phyloP scores from a whole-genome alignment of 2,113 vertebrate species.

The Girardinichthys multiradiatus region DNA sequence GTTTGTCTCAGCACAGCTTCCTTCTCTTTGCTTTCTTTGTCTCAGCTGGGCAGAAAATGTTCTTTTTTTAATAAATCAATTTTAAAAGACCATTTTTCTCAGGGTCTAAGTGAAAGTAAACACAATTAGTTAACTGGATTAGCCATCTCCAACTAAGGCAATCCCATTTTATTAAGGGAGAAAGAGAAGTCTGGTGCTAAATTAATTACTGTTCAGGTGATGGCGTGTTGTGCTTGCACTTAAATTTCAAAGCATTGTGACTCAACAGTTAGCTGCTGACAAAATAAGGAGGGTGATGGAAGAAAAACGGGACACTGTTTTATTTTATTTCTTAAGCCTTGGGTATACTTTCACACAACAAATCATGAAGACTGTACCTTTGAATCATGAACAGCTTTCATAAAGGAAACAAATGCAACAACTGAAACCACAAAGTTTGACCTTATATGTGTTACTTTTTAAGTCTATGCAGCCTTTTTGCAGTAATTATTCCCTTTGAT shows the following conservation, averaged over 20 bases:
- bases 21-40: background rate
- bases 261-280: background rate
- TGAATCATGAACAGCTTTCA: too few species aligned
- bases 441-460: too few species aligned
- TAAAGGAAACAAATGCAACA: too few species aligned
- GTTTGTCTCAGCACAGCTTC: background rate
- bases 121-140: background rate
- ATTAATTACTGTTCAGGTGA: conserved; percentile 3
- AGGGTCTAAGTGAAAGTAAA: background rate
- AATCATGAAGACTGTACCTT: background rate
- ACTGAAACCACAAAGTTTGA: too few species aligned
- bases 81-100: background rate
- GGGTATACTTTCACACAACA: too few species aligned
- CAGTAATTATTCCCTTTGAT: too few species aligned
- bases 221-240: background rate
- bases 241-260: background rate
- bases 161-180: background rate
- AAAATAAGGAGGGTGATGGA: background rate
- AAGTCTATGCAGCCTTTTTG: too few species aligned
- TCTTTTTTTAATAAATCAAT: background rate
- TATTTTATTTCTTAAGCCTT: too few species aligned
- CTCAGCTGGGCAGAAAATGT: background rate
- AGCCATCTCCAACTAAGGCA: background rate
- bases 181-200: background rate
- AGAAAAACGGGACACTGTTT: background rate